Evolutionary conservation across 2,113 vertebrate species (phyloP).

Genomic region (Sapajus apella): DNA sequence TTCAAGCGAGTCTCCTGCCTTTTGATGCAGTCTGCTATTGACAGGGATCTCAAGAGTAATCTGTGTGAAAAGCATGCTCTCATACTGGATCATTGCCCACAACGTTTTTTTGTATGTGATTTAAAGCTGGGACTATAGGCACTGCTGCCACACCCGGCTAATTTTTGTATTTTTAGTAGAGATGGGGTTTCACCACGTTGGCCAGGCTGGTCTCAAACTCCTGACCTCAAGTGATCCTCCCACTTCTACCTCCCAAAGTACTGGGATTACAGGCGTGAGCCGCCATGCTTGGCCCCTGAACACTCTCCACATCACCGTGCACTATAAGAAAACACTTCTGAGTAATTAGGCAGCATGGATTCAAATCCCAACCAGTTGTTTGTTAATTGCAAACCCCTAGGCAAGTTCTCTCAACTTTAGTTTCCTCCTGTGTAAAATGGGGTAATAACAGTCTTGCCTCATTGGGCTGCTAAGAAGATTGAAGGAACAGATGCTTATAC

Average conservation of each 20-base stretch:
- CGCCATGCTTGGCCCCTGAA: too few relatives aligned
- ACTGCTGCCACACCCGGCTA: too few relatives aligned
- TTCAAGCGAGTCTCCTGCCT: not conserved
- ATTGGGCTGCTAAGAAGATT: not conserved
- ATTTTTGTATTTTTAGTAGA: too few relatives aligned
- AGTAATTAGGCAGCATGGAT: not conserved
- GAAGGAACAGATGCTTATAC: not conserved
- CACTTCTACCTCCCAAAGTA: too few relatives aligned
- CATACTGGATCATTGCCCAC: not conserved
- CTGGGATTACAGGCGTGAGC: too few relatives aligned
- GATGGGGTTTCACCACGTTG: too few relatives aligned
- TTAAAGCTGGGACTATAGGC: not conserved
- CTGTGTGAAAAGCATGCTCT: slow-evolving; percentile 12
- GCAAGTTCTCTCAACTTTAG: not conserved
- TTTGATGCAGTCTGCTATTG: slow-evolving; percentile 56
- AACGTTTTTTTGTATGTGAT: not conserved
- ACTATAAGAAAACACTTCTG: not conserved
- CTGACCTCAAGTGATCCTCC: too few relatives aligned
- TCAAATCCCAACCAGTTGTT: not conserved
- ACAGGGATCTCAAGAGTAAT: slow-evolving; percentile 41
- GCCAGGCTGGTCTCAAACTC: too few relatives aligned
- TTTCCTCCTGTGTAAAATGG: not conserved
- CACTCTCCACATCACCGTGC: not conserved
- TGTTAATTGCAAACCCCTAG: not conserved
- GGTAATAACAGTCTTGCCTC: not conserved